Conservation (phyloP, 2,888 invertebrate species). For the Alloplasta piceator region DNA sequence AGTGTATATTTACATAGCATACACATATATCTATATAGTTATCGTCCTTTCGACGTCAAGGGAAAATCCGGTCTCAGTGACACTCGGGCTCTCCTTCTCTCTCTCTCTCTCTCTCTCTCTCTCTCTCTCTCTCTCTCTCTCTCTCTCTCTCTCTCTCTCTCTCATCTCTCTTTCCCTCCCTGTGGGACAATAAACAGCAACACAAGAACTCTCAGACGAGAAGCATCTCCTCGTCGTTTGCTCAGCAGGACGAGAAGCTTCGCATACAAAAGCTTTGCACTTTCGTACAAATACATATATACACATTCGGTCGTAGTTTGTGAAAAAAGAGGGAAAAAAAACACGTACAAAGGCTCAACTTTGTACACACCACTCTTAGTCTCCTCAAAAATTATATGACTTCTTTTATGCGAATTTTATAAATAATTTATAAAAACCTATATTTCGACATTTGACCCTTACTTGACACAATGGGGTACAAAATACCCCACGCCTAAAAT, state of each 20-base stretch:
- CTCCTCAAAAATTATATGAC: background rate
- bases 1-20: background rate
- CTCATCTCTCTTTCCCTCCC: slow-evolving; percentile 4
- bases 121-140: no score
- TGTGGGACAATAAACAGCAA: slow-evolving; percentile 8
- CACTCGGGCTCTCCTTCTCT: slow-evolving; percentile 11
- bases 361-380: background rate
- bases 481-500: no score
- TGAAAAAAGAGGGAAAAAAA: slow-evolving; percentile 11
- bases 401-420: no score
- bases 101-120: no score
- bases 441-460: no score
- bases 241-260: background rate
- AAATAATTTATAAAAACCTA: no score
- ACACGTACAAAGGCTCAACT: background rate
- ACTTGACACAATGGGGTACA: no score
- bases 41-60: slow-evolving; percentile 32
- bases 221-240: background rate
- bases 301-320: background rate
- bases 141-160: background rate
- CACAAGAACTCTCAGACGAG: slow-evolving; percentile 13
- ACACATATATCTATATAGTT: slow-evolving; percentile 32
- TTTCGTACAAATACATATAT: slow-evolving; percentile 27
- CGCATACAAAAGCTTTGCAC: slow-evolving; percentile 26
- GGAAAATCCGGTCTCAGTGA: slow-evolving; percentile 34